Evolutionary conservation across 2,797 vertebrate genomes (phyloP).

Genomic region (Apodemus agrarius): DNA sequence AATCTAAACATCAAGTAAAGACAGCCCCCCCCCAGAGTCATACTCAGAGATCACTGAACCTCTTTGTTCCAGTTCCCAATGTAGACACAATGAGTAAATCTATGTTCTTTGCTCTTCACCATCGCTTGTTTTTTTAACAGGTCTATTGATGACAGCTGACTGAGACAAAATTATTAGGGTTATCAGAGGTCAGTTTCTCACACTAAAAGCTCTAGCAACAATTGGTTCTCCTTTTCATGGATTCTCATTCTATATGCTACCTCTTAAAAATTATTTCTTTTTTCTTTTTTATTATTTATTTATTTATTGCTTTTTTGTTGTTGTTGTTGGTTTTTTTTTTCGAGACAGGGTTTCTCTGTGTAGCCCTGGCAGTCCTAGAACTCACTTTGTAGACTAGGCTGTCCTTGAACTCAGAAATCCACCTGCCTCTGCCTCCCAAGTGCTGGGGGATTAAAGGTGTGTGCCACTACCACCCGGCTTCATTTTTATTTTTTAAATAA

Average conservation of each 20-base stretch:
- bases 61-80: background rate
- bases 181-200: background rate
- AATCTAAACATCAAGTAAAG: background rate
- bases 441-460: too few species aligned
- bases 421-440: too few species aligned
- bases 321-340: too few species aligned
- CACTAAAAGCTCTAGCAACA: background rate
- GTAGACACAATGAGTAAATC: background rate
- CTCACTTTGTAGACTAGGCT: too few species aligned
- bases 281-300: background rate
- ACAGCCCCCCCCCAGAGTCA: background rate
- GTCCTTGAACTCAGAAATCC: too few species aligned
- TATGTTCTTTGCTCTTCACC: background rate
- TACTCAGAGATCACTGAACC: background rate
- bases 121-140: background rate
- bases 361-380: too few species aligned
- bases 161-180: background rate
- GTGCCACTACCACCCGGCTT: too few species aligned
- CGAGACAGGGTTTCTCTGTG: too few species aligned
- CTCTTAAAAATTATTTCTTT: background rate
- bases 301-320: too few species aligned
- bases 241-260: background rate
- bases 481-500: background rate
- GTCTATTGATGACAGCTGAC: background rate
- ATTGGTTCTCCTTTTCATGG: background rate